Evolutionary conservation across 2,888 invertebrate genomes (phyloP).

Genomic region (Malthinus seriepunctatus): DNA sequence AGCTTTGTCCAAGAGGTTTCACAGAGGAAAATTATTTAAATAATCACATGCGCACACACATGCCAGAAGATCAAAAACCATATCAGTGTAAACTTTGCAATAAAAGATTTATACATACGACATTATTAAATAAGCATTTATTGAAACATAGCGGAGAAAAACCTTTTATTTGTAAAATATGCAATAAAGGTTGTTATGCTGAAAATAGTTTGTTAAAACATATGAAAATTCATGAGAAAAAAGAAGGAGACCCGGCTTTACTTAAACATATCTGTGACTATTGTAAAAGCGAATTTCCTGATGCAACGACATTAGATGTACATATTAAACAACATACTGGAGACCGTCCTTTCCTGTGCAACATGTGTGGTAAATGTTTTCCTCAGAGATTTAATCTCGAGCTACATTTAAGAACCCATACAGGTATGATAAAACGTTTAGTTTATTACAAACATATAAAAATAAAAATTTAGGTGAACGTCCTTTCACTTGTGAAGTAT

Average conservation of each 20-base stretch:
- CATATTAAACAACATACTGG: conserved; percentile 56
- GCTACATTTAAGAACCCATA: conserved; percentile 53
- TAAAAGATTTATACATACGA: conserved; percentile 55
- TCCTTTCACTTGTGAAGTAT: conserved; percentile 54
- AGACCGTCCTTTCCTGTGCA: conserved; percentile 53
- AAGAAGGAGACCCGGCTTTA: conserved; percentile 53
- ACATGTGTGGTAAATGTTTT: conserved; percentile 54
- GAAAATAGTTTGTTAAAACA: conserved; percentile 55
- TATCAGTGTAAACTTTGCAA: conserved; percentile 56
- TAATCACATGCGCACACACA: conserved; percentile 53
- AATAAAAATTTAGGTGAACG: conserved; percentile 47
- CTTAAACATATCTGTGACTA: conserved; percentile 56
- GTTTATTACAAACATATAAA: background rate
- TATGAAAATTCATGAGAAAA: conserved; percentile 56
- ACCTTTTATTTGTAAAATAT: conserved; percentile 55
- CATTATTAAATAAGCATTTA: conserved; percentile 55
- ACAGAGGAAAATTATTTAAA: conserved; percentile 56
- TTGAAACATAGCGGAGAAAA: conserved; percentile 56
- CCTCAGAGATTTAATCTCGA: conserved; percentile 55
- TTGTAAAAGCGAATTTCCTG: conserved; percentile 54
- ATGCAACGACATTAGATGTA: conserved; percentile 47
- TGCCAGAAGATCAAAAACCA: conserved; percentile 55
- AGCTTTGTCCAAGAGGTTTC: conserved; percentile 51
- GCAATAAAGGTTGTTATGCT: conserved; percentile 54
- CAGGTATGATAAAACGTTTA: conserved; percentile 41